phyloP scores from a whole-genome alignment of 1,140 invertebrate genomes.

The Camponotus pennsylvanicus region DNA sequence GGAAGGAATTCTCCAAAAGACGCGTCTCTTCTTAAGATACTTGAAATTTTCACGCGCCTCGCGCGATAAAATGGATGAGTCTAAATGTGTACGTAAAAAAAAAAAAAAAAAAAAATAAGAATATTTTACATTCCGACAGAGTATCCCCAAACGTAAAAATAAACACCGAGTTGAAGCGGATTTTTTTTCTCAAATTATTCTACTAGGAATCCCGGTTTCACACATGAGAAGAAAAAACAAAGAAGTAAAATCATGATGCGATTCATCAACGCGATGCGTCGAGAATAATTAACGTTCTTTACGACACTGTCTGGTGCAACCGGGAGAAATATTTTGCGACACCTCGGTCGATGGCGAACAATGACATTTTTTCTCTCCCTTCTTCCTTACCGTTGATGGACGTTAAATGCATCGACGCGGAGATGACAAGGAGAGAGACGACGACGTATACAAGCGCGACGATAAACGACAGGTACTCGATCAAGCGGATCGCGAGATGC shows the following conservation, averaged over 20 bases:
- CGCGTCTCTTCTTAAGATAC: slow-evolving; percentile 33
- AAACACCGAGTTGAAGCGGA: neutral
- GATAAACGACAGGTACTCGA: neutral
- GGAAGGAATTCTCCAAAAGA: neutral
- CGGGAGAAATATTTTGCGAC: too few species aligned
- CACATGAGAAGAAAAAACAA: neutral
- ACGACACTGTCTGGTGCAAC: too few species aligned
- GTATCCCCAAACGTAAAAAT: neutral
- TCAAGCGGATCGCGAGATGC: neutral
- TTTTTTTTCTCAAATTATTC: neutral
- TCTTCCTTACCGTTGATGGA: slow-evolving; percentile 27
- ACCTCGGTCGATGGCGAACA: neutral
- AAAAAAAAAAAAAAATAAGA: neutral
- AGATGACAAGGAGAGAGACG: neutral
- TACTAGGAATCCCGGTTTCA: neutral
- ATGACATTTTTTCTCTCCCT: neutral
- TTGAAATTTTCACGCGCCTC: slow-evolving; percentile 9
- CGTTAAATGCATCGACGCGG: neutral
- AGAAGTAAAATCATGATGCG: neutral
- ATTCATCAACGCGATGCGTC: neutral
- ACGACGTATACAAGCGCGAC: neutral
- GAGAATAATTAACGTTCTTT: neutral
- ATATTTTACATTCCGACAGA: neutral
- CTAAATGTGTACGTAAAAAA: neutral
- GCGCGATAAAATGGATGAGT: neutral